Evolutionary conservation across 1,140 invertebrate genomes (phyloP), one percentile per base, ranked within the genome.

Genomic region (Sesamia nonagrioides): DNA sequence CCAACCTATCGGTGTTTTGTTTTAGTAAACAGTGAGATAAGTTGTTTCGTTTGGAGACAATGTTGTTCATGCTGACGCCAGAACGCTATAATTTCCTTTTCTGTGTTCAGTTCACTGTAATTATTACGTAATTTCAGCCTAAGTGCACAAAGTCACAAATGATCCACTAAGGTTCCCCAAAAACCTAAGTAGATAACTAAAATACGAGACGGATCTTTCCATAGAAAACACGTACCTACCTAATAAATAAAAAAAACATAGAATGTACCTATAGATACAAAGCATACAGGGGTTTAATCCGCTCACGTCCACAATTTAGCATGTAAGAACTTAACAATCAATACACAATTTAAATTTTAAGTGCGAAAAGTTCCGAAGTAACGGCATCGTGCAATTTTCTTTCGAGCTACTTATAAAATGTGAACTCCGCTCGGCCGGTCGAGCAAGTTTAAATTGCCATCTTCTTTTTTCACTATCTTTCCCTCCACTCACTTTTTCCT

Each of bases 381-480:
- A 82, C 84, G 56, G 69, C 77, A 84, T 88, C 82, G 88, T 84
- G 87, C 91, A 91, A 92, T 92, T 88, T 91, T 87, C 88, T 86
- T 84, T 86, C 79, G 85, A 80, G 82, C 80, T 90, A 89, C 87
- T 94, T 92, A 86, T 87, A 91, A 91, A 89, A 87, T 84, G 86
- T 84, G 84, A 83, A 89, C 84, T 83, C 84, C 86, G 86, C 86
- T 83, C 82, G 80, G 79, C 78, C 82, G 82, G 84, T 82, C 66
- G 85, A 82, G 84, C 89, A 93, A 92, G 85, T 93, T 94, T 91
- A 91, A 92, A 93, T 93, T 93, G 89, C 85, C 86, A 80, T 82
- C 82, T 84, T 86, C 86, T 88, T 94, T 94, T 92, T 92, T 92
- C 90, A 94, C 92, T 94, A 93, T 93, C 91, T 92, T 82, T 83